Conservation (phyloP, 2,888 invertebrate genomes). For the Loripinus fragilis region DNA sequence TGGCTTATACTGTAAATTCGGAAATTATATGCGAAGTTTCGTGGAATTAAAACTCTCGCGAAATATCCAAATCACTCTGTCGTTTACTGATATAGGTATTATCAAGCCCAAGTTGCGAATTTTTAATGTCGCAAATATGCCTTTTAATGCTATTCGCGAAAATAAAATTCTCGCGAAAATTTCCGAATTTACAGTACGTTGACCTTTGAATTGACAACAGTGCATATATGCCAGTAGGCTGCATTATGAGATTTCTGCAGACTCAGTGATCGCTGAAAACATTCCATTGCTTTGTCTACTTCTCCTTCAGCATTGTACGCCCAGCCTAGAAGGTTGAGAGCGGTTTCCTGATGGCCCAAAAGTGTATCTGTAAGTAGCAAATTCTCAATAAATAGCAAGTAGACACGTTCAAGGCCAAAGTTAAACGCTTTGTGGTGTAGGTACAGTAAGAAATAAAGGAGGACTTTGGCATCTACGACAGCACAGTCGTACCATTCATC, state of each 20-base stretch:
- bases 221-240: not conserved
- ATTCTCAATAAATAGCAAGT: not conserved
- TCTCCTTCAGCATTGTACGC: too few species aligned
- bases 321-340: slow-evolving; percentile 1
- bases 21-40: too few species aligned
- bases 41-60: too few species aligned
- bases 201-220: not conserved
- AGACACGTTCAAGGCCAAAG: not conserved
- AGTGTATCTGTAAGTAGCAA: not conserved
- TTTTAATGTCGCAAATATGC: too few species aligned
- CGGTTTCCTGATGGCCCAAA: slow-evolving; percentile 2
- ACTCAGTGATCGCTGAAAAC: not conserved
- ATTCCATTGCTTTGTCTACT: not conserved
- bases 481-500: not conserved
- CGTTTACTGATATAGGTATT: too few species aligned
- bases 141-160: too few species aligned
- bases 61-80: too few species aligned
- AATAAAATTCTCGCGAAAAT: too few species aligned
- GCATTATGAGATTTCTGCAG: not conserved
- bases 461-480: not conserved
- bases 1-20: too few species aligned
- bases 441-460: not conserved
- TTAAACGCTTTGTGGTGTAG: not conserved
- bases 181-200: too few species aligned
- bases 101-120: too few species aligned